phyloP scores from a whole-genome alignment of 2,797 vertebrate genomes.

The Manis pentadactyla region DNA sequence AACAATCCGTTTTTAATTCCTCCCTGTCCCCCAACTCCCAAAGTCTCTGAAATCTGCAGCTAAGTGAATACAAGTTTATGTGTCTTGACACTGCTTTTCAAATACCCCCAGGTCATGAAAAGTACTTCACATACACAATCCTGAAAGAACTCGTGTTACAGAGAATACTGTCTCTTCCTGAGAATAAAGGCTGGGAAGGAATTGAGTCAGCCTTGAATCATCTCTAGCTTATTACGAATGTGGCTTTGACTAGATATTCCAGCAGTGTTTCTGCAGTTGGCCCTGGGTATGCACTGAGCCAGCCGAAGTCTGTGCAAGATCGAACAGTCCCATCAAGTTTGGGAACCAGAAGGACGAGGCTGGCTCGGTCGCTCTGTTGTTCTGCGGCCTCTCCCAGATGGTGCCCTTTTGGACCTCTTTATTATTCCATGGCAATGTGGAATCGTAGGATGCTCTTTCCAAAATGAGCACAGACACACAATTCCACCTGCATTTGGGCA shows the following conservation, averaged over 20 bases:
- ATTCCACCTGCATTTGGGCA: fast-evolving
- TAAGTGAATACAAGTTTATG: neutral
- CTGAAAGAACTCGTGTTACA: neutral
- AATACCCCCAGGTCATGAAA: neutral
- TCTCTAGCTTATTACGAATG: neutral
- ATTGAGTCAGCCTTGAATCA: neutral
- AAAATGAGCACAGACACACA: neutral
- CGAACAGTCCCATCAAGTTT: constrained; percentile 63
- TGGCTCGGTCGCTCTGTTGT: constrained; percentile 13
- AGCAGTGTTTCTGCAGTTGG: neutral
- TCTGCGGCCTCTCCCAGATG: constrained; percentile 52
- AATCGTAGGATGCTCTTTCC: neutral
- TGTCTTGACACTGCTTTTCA: neutral
- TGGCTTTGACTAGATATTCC: constrained; percentile 42
- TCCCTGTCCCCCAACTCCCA: too few species aligned
- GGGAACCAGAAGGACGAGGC: constrained; percentile 73
- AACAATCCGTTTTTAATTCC: neutral
- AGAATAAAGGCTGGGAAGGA: neutral
- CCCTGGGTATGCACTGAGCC: neutral
- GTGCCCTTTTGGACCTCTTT: neutral
- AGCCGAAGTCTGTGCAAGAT: neutral
- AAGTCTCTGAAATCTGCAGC: neutral
- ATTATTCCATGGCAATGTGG: neutral
- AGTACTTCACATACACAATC: neutral
- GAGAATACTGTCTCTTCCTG: neutral